Base-by-base conservation (phyloP, 1,140 invertebrate genomes). In the Plutomurus gul region DNA sequence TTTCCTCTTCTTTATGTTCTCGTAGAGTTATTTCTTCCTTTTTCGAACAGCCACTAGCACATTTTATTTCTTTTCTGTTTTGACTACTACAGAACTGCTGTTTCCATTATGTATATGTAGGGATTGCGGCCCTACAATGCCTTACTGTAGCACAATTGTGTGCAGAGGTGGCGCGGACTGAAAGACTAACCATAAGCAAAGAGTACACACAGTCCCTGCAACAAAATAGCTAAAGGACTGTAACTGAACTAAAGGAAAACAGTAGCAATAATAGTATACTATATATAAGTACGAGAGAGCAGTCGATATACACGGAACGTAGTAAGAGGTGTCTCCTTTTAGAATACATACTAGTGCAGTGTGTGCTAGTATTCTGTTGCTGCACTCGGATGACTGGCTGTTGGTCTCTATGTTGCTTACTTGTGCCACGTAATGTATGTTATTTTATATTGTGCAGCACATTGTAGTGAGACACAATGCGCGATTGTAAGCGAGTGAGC, bases 41-140 rank as follows among this genome's bases (percentile, higher is more conserved):
- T 65, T 65, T 4, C 56, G 10, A 65, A 36, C 30, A 65, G 56
- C 56, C n/a, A n/a, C n/a, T 65, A 65, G 56, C 56, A 65, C 56
- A 65, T 65, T 65, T 33, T 33, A 65, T 27, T 65, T 65, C 56
- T 65, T 65, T 65, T 65, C 56, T 65, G 39, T 43, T 43, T 43
- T 10, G 11, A 43, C 39, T 43, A 43, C 39, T n/a, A n/a, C n/a
- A n/a, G n/a, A n/a, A n/a, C n/a, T n/a, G n/a, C n/a, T n/a, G n/a
- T n/a, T n/a, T n/a, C n/a, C n/a, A n/a, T n/a, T n/a, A n/a, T n/a
- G n/a, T n/a, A n/a, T n/a, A n/a, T n/a, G n/a, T n/a, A n/a, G n/a
- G n/a, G n/a, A n/a, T n/a, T n/a, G n/a, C 7, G 7, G 2, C 39
- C 11, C 39, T 43, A 43, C 39, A 13, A n/a, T 8, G 39, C 39